Base-by-base conservation (phyloP, 2,888 invertebrate genomes). In the Amiota communis region DNA sequence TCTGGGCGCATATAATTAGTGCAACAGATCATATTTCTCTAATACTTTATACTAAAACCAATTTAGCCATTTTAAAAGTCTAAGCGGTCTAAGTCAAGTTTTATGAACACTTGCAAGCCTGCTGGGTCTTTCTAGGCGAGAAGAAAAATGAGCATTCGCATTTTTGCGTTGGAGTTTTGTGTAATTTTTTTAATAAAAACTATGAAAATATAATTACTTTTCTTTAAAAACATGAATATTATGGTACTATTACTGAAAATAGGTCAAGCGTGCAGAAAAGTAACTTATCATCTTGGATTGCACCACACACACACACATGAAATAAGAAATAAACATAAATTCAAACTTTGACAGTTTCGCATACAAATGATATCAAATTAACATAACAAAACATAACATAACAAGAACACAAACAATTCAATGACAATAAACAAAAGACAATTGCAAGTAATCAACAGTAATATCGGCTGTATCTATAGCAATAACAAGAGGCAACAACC, bases 1-100 rank as follows among this genome's bases (percentile, higher is more conserved):
- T 72, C 73, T 75, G 72, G 76, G 75, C 76, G 74, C 74, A 68
- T 70, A 74, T 76, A 77, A 77, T 77, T 77, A 77, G 72, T 67
- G 72, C 61, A 46, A 13, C 64, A 59, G 20, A 20, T 15, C 20
- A 17, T 17, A 17, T 59, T 59, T 59, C 17, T 13, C 12, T 57
- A 59, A 2, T 17, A 17, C 20, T 20, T 6, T 6, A 20, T 59
- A 20, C 20, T 36, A 36, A 36, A 36, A 36, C 6, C 2, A 36
- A 36, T 17, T 6, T 59, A 59, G 59, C 11, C 59, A 59, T 15
- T 20, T 36, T 36, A 6, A 36, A 36, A 0, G 36, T 36, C 36
- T 36, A 36, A 36, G 36, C 17, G 17, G 59, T 17, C 10, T 59
- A 11, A 15, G 59, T 11, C 59, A 51, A 51, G 53, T 51, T 15